phyloP scores from a whole-genome alignment of 2,888 invertebrate species.

The Hyposoter didymator region DNA sequence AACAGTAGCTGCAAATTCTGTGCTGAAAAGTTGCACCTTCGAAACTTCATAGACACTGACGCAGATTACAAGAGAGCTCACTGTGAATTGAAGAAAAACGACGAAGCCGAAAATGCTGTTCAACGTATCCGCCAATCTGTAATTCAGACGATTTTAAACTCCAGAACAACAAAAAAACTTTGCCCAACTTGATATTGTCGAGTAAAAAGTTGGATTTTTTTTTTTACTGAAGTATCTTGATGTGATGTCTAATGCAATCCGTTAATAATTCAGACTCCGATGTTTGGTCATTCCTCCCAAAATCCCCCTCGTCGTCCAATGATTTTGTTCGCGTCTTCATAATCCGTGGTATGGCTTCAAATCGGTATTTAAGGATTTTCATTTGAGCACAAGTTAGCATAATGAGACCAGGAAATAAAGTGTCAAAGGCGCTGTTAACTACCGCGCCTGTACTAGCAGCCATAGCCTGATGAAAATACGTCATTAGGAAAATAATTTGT shows the following conservation, averaged over 20 bases:
- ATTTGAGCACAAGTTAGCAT: conserved; percentile 74
- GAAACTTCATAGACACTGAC: conserved; percentile 71
- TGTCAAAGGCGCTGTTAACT: conserved; percentile 75
- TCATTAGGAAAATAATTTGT: conserved; percentile 37
- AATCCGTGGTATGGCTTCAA: conserved; percentile 54
- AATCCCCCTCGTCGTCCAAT: not conserved
- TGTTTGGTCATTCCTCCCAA: not conserved
- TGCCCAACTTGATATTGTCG: not conserved
- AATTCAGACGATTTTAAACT: conserved; percentile 6
- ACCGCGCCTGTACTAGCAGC: conserved; percentile 49
- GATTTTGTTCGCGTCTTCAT: conserved; percentile 5
- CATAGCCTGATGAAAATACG: conserved; percentile 65
- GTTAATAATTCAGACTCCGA: conserved; percentile 56
- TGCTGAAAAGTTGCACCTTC: conserved; percentile 62
- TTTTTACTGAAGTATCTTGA: conserved; percentile 62
- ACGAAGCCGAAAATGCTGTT: conserved; percentile 68
- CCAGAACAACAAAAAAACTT: too few species aligned
- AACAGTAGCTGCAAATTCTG: conserved; percentile 60
- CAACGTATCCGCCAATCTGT: conserved; percentile 40
- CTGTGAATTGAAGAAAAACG: conserved; percentile 67
- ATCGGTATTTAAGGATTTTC: conserved; percentile 75
- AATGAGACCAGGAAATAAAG: conserved; percentile 73
- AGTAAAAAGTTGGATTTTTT: not conserved
- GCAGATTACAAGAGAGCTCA: conserved; percentile 71
- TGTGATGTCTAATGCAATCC: conserved; percentile 65